Evolutionary conservation across 2,797 vertebrate genomes (phyloP), one percentile per base, ranked within the genome.

Genomic region (Sardinella longiceps): DNA sequence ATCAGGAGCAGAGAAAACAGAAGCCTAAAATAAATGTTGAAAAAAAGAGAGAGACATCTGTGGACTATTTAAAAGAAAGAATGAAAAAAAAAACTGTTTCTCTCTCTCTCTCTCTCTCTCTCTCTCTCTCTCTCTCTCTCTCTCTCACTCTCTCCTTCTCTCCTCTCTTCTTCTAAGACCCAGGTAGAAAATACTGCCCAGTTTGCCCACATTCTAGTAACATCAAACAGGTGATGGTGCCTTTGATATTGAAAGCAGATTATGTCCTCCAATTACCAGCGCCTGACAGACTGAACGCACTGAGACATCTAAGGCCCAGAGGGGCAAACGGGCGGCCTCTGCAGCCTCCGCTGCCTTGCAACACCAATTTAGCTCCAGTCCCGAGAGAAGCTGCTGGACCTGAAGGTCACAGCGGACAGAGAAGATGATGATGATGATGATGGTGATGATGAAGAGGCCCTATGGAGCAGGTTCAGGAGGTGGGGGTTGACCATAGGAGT

Each of bases 231-330:
- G 56, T 66, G 70, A 56, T 80, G 51, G 80, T 45, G 37, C 66
- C 48, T 84, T 81, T 85, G 88, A 89, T 87, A 87, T 85, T 84
- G 86, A 87, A 87, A 88, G 74, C 43, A 88, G 85, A 88, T 85
- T 81, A 81, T 82, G 81, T 80, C 82, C 66, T 82, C 80, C 82
- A 87, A 88, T 88, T 84, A 83, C 81, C 82, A 58, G 60, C 83
- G 85, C 58, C 58, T 84, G 84, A 86, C 86, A 87, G 53, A 82
- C 85, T 56, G 84, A 86, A 85, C 85, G 82, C 70, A 58, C 80
- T 56, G 58, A 51, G 30, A 86, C 81, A 88, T 87, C 58, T 85
- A 83, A 84, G 83, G 81, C 53, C 82, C 83, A 82, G 66, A 83
- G 60, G 74, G 84, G 56, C n/a, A n/a, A n/a, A n/a, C 25, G 33